phyloP scores from a whole-genome alignment of 1,140 invertebrate species.

The Rhyacophila brunnea region DNA sequence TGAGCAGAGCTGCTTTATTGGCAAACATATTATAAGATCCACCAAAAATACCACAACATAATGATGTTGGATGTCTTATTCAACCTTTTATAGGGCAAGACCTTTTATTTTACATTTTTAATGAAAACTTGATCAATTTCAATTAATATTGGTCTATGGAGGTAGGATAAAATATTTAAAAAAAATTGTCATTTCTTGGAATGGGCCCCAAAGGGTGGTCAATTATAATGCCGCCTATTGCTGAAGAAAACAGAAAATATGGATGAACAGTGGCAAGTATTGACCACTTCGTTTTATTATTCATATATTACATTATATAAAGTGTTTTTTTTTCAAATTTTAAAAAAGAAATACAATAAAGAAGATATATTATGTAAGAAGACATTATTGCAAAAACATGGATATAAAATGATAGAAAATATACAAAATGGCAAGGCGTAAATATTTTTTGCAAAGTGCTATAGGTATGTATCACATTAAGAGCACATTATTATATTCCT shows the following conservation, averaged over 20 bases:
- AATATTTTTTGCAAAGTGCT: not conserved
- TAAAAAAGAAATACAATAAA: conserved; percentile 1
- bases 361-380: not conserved
- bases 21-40: no score
- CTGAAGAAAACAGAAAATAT: conserved; percentile 5
- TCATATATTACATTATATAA: not conserved
- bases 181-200: conserved; percentile 4
- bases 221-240: conserved; percentile 15
- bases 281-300: conserved; percentile 4
- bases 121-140: no score
- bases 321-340: not conserved
- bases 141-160: no score
- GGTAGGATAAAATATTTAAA: conserved; percentile 5
- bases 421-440: not conserved
- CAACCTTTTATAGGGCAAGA: conserved; percentile 10
- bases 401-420: not conserved
- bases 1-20: no score
- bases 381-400: not conserved
- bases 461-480: not conserved
- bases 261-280: conserved; percentile 11
- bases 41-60: no score
- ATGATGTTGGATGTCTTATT: no score
- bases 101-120: conserved; percentile 6
- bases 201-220: conserved; percentile 5
- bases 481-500: conserved; percentile 1